A percentile compares a stretch with the other conserved stretches of the same genome.
Evolutionary conservation across 2,797 vertebrate genomes (phyloP).

Genomic region (Nothura maculosa): DNA sequence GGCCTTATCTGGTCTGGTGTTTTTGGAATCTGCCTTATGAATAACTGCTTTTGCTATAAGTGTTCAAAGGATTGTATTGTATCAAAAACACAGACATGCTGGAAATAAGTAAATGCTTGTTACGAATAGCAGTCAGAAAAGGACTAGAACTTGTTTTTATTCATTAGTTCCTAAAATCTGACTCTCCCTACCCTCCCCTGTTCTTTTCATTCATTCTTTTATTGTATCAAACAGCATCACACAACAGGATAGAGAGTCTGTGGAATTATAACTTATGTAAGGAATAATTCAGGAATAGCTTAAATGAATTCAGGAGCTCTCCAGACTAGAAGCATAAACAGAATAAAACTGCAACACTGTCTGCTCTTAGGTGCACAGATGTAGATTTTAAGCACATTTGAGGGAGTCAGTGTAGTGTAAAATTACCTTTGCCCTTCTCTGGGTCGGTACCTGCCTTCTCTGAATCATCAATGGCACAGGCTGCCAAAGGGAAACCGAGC

Average conservation of each 20-base stretch:
- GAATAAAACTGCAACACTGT: neutral
- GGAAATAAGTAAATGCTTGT: neutral
- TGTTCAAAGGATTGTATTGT: neutral
- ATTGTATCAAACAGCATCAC: neutral
- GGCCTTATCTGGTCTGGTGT: neutral
- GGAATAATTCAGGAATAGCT: neutral
- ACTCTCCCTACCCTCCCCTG: neutral
- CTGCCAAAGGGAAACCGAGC: constrained; percentile 51
- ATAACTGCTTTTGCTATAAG: constrained; percentile 21
- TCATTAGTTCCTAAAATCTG: neutral
- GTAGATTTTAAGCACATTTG: neutral
- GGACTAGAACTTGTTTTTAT: neutral
- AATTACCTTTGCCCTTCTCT: neutral
- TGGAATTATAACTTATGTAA: neutral
- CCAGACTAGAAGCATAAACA: neutral
- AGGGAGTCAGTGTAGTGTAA: neutral
- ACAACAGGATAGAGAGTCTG: neutral
- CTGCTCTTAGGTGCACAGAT: neutral
- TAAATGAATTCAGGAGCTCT: neutral
- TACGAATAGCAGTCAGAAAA: constrained; percentile 11
- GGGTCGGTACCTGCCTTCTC: constrained; percentile 22
- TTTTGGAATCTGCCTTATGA: constrained; percentile 3
- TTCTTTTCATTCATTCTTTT: neutral
- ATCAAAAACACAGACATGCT: constrained; percentile 3
- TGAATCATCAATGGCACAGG: neutral